Evolutionary conservation across 2,113 vertebrate genomes (phyloP).

Genomic region (Trinectes maculatus): DNA sequence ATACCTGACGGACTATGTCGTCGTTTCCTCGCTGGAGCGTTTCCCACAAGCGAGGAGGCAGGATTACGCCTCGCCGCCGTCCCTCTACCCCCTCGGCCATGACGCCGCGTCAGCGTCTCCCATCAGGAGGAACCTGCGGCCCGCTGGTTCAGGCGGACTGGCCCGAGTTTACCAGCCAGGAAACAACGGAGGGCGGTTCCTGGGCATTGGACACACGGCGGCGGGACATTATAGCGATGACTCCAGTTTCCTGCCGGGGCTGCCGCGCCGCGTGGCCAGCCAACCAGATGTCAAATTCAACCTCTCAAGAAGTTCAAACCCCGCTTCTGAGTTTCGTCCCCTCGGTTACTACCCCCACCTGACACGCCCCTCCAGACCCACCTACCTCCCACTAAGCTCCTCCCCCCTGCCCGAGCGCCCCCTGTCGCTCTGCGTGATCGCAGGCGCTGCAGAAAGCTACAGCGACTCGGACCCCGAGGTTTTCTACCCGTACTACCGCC

Average conservation of each 20-base stretch:
- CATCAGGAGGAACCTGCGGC: conserved; percentile 63
- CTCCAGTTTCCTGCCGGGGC: conserved; percentile 81
- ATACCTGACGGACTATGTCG: conserved; percentile 73
- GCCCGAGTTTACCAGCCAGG: conserved; percentile 70
- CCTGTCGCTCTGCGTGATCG: conserved; percentile 64
- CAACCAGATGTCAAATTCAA: conserved; percentile 91
- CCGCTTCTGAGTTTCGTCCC: conserved; percentile 89
- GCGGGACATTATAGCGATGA: conserved; percentile 82
- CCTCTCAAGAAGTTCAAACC: conserved; percentile 58
- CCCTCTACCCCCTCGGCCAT: conserved; percentile 22
- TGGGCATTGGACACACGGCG: conserved; percentile 48
- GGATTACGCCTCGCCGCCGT: conserved; percentile 49
- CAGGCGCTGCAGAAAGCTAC: conserved; percentile 73
- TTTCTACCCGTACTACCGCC: conserved; percentile 86
- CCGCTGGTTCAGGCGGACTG: conserved; percentile 62
- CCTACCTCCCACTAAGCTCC: conserved; percentile 77
- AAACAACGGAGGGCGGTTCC: conserved; percentile 47
- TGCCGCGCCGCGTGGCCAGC: conserved; percentile 87
- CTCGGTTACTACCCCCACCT: conserved; percentile 89
- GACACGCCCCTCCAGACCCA: conserved; percentile 79
- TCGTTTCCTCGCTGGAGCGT: conserved; percentile 83
- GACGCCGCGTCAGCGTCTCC: conserved; percentile 59
- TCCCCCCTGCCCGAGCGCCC: conserved; percentile 70
- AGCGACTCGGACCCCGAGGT: conserved; percentile 92
- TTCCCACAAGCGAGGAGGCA: conserved; percentile 64